phyloP scores from a whole-genome alignment of 2,113 vertebrate species.

The Sapajus apella region DNA sequence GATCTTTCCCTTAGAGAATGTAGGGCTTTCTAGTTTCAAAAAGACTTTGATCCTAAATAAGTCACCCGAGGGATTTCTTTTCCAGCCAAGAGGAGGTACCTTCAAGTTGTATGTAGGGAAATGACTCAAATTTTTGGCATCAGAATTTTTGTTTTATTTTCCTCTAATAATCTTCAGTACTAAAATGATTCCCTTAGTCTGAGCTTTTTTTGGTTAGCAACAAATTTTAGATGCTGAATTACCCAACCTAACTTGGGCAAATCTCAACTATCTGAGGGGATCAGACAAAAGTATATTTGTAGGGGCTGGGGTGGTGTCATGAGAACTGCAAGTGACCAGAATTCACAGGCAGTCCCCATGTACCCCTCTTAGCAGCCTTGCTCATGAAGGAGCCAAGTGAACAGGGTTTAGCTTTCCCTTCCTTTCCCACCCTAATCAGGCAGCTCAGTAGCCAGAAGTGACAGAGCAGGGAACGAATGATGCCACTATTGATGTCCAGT shows the following conservation, averaged over 20 bases:
- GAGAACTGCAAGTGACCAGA: background rate
- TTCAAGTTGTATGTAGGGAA: slow-evolving; percentile 74
- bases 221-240: slow-evolving; percentile 24
- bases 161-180: slow-evolving; percentile 60
- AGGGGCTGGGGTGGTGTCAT: background rate
- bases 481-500: background rate
- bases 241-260: background rate
- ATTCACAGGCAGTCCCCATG: background rate
- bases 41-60: slow-evolving; percentile 87
- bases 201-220: slow-evolving; percentile 62
- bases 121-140: slow-evolving; percentile 80
- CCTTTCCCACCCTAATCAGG: background rate
- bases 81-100: slow-evolving; percentile 77
- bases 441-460: background rate
- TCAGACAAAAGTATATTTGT: background rate
- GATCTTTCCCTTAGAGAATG: slow-evolving; percentile 83
- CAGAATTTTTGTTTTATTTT: slow-evolving; percentile 64
- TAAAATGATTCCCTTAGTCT: slow-evolving; percentile 62
- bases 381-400: background rate
- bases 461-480: background rate
- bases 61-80: slow-evolving; percentile 82
- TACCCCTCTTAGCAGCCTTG: rapidly evolving
- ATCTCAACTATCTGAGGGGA: background rate
- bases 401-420: background rate
- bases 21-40: slow-evolving; percentile 80